Base-by-base conservation (phyloP, 1,140 invertebrate species). In the Spodoptera litura region DNA sequence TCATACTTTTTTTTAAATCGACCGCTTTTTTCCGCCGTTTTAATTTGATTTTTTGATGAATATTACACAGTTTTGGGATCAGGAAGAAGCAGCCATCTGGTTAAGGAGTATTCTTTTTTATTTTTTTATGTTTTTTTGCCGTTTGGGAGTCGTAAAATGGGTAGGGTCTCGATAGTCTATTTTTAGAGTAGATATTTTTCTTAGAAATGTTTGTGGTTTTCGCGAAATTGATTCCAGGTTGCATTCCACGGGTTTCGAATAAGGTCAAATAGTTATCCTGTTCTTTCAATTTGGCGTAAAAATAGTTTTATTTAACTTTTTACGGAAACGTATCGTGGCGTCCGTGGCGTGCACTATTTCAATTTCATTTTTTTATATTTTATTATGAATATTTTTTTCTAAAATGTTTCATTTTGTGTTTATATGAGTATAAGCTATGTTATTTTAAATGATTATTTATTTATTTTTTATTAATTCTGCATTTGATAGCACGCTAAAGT, bases 1-100 rank as follows among this genome's bases (percentile, higher is more conserved):
- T 79, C 78, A 82, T 53, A 74, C 78, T 31, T 83, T 85, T 87
- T 87, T 83, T 77, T 78, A 87, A 83, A 84, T 82, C 78, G 82
- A 83, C 70, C 81, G 78, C 78, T 82, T 83, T 81, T 85, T 84
- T 78, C 76, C 68, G 27, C 55, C 55, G 74, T 78, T 75, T 79
- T 83, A 82, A 80, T 83, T 83, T 66, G 73, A 83, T 81, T 81
- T 44, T 81, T 81, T 61, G 78, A 76, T 72, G 75, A 81, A 83
- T 83, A 80, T 76, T 78, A 78, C 31, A 78, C 52, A 51, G 56
- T 70, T 72, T 62, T 73, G 27, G 38, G 35, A 72, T 55, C 61
- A 76, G 59, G 52, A 76, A 78, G 56, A 53, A 11, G 35, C 4
- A 15, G 56, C 52, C 58, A 73, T 72, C 25, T 55, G 55, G 66